Evolutionary conservation across 2,797 vertebrate genomes (phyloP), one percentile per base, ranked within the genome.

Genomic region (Anguilla pacifica): DNA sequence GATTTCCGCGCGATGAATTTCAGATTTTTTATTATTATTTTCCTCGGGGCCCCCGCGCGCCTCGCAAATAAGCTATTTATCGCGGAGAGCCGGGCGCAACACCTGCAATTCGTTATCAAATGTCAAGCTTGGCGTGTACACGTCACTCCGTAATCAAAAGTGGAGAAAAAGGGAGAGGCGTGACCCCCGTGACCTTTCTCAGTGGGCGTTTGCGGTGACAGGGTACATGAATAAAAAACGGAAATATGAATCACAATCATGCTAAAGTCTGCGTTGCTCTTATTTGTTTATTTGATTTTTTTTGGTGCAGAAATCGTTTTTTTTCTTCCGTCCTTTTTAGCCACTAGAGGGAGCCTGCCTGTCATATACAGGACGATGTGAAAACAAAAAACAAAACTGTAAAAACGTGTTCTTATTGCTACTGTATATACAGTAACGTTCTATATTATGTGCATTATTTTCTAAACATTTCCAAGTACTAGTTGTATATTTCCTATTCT

Each of bases 321-420:
- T n/a, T 67, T 67, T 19, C 28, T 55, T 35, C 51, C 74, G 72
- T 61, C 59, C 55, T 95, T 6, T 91, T 57, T 64, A 87, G 87
- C 96, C 96, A 96, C 95, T 95, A 96, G 96, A 96, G 95, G 96
- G 96, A 93, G 95, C 95, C 94, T 96, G 95, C 95, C 94, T 96
- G 87, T 88, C 94, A 92, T 92, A 92, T 95, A 89, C 92, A 88
- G 79, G 82, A 83, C 22, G 15, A 64, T 83, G 25, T 59, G 25
- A 17, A 25, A 55, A 39, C 35, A 55, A 84, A 72, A 83, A 83
- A 9, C n/a, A 11, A 53, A 35, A 79, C 39, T 39, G 17, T 77
- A 83, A 70, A 55, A 83, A 25, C 2, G 15, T 49, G 43, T 31
- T 72, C 7, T 28, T 22, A 77, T 59, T 79, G n/a, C 59, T 85